phyloP scores from a whole-genome alignment of 2,113 vertebrate genomes.

The Aldabrachelys gigantea region DNA sequence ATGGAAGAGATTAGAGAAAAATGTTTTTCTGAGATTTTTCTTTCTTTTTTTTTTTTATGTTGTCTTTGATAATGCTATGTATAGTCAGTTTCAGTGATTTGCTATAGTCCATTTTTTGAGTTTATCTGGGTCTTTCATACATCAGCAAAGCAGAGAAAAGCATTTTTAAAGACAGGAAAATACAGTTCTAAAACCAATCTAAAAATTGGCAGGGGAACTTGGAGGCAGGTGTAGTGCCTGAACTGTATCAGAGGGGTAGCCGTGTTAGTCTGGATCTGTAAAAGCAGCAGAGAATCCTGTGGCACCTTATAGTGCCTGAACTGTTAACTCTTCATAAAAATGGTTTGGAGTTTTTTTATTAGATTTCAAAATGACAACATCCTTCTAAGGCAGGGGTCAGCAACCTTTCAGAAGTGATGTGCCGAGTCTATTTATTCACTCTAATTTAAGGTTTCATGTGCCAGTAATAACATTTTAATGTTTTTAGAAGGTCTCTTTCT shows the following conservation, averaged over 20 bases:
- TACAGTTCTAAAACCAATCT: not conserved
- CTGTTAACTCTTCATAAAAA: not conserved
- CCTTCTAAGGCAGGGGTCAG: not conserved
- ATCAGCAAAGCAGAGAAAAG: not conserved
- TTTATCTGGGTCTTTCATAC: not conserved
- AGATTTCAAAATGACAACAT: not conserved
- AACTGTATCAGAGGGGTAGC: too few species aligned
- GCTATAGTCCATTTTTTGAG: not conserved
- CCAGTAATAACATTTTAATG: too few species aligned
- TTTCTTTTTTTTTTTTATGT: not conserved
- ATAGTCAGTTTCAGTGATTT: not conserved
- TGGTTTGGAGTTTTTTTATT: not conserved
- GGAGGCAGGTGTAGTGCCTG: not conserved
- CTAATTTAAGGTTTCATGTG: too few species aligned
- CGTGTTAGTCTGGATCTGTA: too few species aligned
- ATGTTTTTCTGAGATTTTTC: not conserved
- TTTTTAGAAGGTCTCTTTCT: too few species aligned
- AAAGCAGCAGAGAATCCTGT: too few species aligned
- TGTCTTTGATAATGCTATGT: rapidly evolving
- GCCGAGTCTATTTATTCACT: too few species aligned
- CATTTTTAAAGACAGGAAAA: not conserved
- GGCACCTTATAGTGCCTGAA: conserved; percentile 8
- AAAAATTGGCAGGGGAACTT: conserved; percentile 9
- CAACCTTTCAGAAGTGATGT: too few species aligned
- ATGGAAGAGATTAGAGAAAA: not conserved